A percentile compares a stretch with the other conserved stretches of the same genome.
Evolutionary conservation across 2,888 invertebrate species (phyloP).

Genomic region (Mythimna ferrago): DNA sequence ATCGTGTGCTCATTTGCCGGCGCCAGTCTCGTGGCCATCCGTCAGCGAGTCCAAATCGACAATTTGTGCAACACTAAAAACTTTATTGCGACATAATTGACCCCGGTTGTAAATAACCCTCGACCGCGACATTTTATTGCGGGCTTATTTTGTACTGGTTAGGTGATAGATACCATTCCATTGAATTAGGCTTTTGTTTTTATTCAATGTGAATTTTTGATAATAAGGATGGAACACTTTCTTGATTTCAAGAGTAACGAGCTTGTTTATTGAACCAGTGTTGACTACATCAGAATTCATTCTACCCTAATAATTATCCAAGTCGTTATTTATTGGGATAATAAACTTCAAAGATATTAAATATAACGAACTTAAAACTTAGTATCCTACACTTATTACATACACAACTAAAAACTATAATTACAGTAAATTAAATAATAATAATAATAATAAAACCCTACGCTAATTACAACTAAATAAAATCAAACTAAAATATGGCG

Average conservation of each 20-base stretch:
- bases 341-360: too few species aligned
- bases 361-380: too few species aligned
- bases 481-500: too few species aligned
- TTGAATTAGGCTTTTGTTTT: conserved; percentile 28
- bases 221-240: background rate
- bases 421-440: too few species aligned
- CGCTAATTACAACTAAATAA: too few species aligned
- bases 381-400: too few species aligned
- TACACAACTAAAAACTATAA: too few species aligned
- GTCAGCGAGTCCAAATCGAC: conserved; percentile 89
- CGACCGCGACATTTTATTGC: conserved; percentile 76
- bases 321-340: too few species aligned
- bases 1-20: conserved; percentile 91
- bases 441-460: too few species aligned
- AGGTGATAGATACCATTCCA: conserved; percentile 52
- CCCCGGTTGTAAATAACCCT: conserved; percentile 83
- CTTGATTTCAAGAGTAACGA: background rate
- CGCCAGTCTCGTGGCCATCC: conserved; percentile 89
- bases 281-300: too few species aligned
- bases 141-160: conserved; percentile 74
- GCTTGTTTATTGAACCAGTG: too few species aligned
- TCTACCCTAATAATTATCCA: too few species aligned
- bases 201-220: conserved; percentile 2
- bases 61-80: conserved; percentile 90
- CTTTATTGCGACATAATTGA: conserved; percentile 90